Conservation (phyloP, 2,797 vertebrate genomes). For the Sebastes kiyomatsui region DNA sequence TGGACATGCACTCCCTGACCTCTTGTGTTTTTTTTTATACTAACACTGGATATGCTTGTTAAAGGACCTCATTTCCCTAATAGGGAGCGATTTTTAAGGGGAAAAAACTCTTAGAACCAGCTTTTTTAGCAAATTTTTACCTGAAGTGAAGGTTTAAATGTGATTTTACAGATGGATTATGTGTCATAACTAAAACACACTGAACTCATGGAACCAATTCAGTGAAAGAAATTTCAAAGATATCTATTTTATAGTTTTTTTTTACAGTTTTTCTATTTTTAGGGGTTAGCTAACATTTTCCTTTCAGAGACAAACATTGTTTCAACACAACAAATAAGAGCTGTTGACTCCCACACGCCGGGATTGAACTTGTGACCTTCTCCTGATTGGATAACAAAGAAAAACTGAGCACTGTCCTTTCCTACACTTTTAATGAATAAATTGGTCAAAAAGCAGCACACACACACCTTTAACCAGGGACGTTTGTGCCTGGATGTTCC, state of each 20-base stretch:
- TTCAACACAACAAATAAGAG: background rate
- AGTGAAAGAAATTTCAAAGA: too few relatives aligned
- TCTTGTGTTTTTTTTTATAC: background rate
- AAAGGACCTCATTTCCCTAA: background rate
- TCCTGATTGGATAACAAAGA: background rate
- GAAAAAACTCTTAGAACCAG: background rate
- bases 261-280: background rate
- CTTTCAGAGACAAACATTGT: background rate
- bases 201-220: background rate
- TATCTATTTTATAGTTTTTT: background rate
- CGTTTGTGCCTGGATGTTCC: constrained; percentile 79
- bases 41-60: background rate
- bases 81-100: background rate
- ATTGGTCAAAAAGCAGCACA: background rate
- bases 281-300: background rate
- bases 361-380: background rate
- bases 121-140: background rate
- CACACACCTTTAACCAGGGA: constrained; percentile 78
- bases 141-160: background rate
- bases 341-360: background rate
- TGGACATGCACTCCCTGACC: constrained; percentile 22
- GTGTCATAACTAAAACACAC: background rate
- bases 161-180: background rate
- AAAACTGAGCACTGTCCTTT: background rate
- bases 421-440: background rate